Percentiles rank a stretch among this genome's conserved stretches.
Conservation (phyloP, 2,797 vertebrate species). For the Acanthurus tractus region DNA sequence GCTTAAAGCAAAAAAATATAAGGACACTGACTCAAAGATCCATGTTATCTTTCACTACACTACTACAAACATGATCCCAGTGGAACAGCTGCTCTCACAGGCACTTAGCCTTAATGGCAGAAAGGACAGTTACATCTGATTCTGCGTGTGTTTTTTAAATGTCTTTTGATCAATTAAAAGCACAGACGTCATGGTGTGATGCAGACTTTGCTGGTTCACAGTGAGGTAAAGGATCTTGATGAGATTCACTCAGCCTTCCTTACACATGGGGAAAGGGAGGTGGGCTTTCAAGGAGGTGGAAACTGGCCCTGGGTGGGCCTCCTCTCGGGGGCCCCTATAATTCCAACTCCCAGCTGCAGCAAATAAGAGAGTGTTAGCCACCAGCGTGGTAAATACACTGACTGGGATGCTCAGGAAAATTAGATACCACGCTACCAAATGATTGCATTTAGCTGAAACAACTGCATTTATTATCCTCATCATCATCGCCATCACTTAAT, state of each 20-base stretch:
- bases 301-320: slow-evolving; percentile 77
- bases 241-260: slow-evolving; percentile 73
- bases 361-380: slow-evolving; percentile 70
- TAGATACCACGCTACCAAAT: slow-evolving; percentile 59
- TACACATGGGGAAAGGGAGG: slow-evolving; percentile 65
- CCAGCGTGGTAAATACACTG: slow-evolving; percentile 53
- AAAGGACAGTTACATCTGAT: slow-evolving; percentile 60
- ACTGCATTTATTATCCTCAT: slow-evolving; percentile 43
- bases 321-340: slow-evolving; percentile 74
- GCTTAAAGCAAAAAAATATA: background rate
- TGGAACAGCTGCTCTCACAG: slow-evolving; percentile 67
- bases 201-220: slow-evolving; percentile 62
- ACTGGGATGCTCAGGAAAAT: slow-evolving; percentile 56
- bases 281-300: slow-evolving; percentile 65
- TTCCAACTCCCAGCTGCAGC: slow-evolving; percentile 76
- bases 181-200: slow-evolving; percentile 67
- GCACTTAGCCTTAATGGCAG: slow-evolving; percentile 59
- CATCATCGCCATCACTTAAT: slow-evolving; percentile 38
- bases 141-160: slow-evolving; percentile 63
- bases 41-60: slow-evolving; percentile 8
- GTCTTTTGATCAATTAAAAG: slow-evolving; percentile 80
- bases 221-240: slow-evolving; percentile 72
- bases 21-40: slow-evolving; percentile 15
- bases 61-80: slow-evolving; percentile 35
- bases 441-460: slow-evolving; percentile 65